Conservation (phyloP, 2,113 vertebrate genomes). For the Chionis minor region DNA sequence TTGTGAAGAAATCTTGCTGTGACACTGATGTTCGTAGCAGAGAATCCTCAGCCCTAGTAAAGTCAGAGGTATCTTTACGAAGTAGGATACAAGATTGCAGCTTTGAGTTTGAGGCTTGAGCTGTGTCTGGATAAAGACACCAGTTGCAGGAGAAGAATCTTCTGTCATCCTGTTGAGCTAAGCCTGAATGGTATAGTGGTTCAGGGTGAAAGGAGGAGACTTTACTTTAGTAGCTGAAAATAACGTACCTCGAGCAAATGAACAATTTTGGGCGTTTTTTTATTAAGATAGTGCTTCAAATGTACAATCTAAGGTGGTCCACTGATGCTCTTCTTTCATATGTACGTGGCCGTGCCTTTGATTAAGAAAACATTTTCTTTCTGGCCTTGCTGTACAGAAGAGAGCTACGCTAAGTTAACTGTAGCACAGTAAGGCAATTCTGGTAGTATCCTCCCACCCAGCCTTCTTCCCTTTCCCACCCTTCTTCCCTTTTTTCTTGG, state of each 20-base stretch:
- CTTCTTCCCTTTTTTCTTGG: background rate
- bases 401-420: background rate
- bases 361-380: slow-evolving; percentile 11
- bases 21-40: background rate
- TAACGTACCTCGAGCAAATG: background rate
- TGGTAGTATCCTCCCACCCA: background rate
- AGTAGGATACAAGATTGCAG: background rate
- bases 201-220: background rate
- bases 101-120: background rate
- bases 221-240: background rate
- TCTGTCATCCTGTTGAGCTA: background rate
- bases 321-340: background rate
- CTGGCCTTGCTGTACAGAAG: background rate
- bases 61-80: background rate
- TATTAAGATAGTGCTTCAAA: background rate
- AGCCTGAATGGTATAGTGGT: background rate
- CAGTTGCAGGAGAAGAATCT: background rate
- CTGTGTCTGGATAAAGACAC: background rate
- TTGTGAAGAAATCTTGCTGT: background rate
- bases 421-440: background rate
- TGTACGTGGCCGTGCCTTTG: background rate
- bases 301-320: background rate
- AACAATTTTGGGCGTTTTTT: background rate
- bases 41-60: background rate
- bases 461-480: background rate